These are phyloP conservation scores for Dendrocincla tyrannina DNA, from an alignment of 2,797 vertebrate genomes.

Conservation along the genomic window DNA sequence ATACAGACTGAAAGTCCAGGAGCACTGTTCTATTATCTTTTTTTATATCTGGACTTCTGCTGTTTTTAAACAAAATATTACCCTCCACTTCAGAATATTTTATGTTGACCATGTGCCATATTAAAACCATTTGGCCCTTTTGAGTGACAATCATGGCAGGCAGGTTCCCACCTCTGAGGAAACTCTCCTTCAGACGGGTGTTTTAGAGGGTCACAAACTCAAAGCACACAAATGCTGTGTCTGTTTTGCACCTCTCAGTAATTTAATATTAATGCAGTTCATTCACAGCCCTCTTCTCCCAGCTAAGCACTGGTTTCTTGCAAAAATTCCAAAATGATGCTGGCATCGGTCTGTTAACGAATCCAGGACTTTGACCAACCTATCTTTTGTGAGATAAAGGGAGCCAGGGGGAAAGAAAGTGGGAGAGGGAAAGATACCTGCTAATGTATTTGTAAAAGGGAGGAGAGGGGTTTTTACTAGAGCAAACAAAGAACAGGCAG, in stretches of 20 bases:
- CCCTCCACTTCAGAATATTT: neutral
- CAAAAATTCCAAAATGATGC: neutral
- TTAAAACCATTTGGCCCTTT: neutral
- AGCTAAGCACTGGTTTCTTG: neutral
- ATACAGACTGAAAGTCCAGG: neutral
- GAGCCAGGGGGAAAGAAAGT: neutral
- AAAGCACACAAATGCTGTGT: neutral
- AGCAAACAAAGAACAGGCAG: neutral
- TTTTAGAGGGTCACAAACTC: neutral
- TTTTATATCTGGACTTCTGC: neutral
- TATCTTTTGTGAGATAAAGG: neutral
- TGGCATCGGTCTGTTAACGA: neutral
- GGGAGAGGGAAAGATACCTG: neutral
- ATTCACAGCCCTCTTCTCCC: neutral
- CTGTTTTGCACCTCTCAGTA: neutral
- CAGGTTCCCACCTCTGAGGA: neutral
- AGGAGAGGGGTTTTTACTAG: neutral
- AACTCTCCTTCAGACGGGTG: neutral
- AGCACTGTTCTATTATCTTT: fast-evolving
- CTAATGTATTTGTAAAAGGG: neutral
- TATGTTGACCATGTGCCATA: neutral
- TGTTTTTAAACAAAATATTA: neutral
- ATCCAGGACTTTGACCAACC: neutral
- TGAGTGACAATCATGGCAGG: neutral
- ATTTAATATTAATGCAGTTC: neutral